Conservation (phyloP, 2,888 invertebrate species). For the Polydesmus complanatus region DNA sequence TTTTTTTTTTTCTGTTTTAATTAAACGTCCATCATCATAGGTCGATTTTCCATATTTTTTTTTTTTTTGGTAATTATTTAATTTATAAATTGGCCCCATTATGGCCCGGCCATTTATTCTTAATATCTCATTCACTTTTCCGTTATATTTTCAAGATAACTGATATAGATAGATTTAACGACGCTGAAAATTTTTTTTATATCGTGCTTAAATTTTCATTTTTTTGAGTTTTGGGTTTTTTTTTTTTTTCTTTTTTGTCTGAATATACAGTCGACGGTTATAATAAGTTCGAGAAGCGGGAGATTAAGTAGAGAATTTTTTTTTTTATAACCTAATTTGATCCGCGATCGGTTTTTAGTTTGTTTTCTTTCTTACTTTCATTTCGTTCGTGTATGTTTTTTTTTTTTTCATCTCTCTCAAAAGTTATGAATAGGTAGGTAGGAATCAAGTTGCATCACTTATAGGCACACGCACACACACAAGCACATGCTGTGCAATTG, state of each 20-base stretch:
- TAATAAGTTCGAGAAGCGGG: neutral
- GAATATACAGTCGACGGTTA: neutral
- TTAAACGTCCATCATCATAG: neutral
- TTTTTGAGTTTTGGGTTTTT: neutral
- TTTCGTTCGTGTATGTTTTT: neutral
- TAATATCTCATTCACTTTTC: neutral
- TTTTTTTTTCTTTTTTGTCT: too few relatives aligned
- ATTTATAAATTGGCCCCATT: neutral
- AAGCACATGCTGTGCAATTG: neutral
- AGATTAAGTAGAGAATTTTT: neutral
- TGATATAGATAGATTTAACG: neutral
- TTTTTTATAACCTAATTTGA: neutral
- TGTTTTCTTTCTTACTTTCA: neutral
- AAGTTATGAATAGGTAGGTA: neutral
- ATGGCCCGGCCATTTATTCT: neutral
- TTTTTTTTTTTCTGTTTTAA: neutral
- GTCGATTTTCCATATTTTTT: neutral
- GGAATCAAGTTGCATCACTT: slow-evolving; percentile 14
- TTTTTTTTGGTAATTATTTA: neutral
- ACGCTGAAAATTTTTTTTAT: neutral
- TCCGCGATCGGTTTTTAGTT: neutral
- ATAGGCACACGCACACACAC: slow-evolving; percentile 11
- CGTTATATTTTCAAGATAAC: neutral
- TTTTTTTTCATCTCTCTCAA: neutral
- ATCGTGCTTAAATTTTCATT: neutral